phyloP scores from a whole-genome alignment of 2,888 invertebrate genomes.

The Luffia ferchaultella region DNA sequence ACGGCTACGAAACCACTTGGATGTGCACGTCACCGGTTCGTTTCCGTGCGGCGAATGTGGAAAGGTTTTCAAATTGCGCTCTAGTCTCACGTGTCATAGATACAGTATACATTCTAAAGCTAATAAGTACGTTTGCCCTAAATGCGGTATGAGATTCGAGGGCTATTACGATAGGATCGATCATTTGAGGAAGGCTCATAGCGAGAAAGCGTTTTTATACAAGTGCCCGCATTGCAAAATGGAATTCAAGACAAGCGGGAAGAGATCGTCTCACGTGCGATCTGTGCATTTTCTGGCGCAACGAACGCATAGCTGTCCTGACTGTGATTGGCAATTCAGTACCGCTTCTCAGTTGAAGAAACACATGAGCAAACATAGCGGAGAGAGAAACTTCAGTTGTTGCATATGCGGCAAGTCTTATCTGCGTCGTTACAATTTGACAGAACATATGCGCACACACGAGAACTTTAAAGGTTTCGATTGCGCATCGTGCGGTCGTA shows the following conservation, averaged over 20 bases:
- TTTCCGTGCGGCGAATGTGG: constrained; percentile 39
- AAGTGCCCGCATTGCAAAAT: constrained; percentile 1
- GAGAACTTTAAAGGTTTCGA: background rate
- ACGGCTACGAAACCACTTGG: constrained; percentile 38
- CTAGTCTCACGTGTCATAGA: constrained; percentile 31
- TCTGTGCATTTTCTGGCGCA: constrained; percentile 19
- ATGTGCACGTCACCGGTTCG: constrained; percentile 26
- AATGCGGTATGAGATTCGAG: constrained; percentile 1
- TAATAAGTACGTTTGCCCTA: constrained; percentile 5
- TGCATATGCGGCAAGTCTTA: constrained; percentile 29
- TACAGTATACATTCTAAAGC: constrained; percentile 28
- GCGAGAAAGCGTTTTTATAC: background rate
- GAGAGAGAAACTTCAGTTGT: constrained; percentile 31
- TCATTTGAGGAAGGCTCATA: constrained; percentile 1
- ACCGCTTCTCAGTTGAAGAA: constrained; percentile 29
- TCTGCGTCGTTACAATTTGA: constrained; percentile 18
- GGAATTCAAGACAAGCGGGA: background rate
- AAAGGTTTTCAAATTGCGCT: constrained; percentile 27
- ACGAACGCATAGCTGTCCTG: constrained; percentile 25
- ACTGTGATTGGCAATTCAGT: constrained; percentile 27
- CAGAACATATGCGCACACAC: constrained; percentile 21
- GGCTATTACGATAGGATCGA: background rate
- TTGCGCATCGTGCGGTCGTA: too few relatives aligned
- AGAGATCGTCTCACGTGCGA: background rate
- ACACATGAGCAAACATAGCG: constrained; percentile 37